These are phyloP conservation scores for Erpornis zantholeuca DNA, from an alignment of 2,113 vertebrate genomes.

Conservation along the genomic window DNA sequence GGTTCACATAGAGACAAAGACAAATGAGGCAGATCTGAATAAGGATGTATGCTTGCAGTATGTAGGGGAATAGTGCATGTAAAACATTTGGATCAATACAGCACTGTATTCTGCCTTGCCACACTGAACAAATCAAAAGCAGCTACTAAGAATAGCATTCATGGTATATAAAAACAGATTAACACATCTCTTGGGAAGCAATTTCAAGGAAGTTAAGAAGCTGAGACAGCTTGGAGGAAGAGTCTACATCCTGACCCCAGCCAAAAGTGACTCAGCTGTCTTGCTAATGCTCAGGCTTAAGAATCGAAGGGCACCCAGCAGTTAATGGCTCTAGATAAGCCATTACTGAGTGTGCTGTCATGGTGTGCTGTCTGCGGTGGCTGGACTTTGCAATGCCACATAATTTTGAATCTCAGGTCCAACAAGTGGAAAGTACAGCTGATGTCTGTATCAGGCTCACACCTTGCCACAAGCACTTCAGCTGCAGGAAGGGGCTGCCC, in stretches of 20 bases:
- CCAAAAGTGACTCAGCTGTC: background rate
- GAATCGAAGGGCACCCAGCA: background rate
- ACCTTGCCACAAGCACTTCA: background rate
- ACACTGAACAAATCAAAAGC: background rate
- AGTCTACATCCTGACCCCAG: background rate
- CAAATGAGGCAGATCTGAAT: background rate
- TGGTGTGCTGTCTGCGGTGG: background rate
- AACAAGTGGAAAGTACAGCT: background rate
- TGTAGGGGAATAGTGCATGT: background rate
- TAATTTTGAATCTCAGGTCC: background rate
- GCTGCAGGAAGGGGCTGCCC: rapidly evolving
- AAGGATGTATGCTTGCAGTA: background rate
- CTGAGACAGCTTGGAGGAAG: background rate
- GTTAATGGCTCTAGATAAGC: background rate
- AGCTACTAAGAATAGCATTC: background rate
- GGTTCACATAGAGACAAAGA: background rate
- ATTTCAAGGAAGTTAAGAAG: background rate
- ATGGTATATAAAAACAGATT: background rate
- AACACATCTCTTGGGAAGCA: background rate
- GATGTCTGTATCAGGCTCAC: background rate
- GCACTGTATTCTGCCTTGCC: background rate
- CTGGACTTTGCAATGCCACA: background rate
- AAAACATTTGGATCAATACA: background rate
- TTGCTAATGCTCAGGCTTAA: background rate
- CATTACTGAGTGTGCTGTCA: background rate